Evolutionary conservation across 2,113 vertebrate species (phyloP).

Genomic region (Montifringilla adamsi): DNA sequence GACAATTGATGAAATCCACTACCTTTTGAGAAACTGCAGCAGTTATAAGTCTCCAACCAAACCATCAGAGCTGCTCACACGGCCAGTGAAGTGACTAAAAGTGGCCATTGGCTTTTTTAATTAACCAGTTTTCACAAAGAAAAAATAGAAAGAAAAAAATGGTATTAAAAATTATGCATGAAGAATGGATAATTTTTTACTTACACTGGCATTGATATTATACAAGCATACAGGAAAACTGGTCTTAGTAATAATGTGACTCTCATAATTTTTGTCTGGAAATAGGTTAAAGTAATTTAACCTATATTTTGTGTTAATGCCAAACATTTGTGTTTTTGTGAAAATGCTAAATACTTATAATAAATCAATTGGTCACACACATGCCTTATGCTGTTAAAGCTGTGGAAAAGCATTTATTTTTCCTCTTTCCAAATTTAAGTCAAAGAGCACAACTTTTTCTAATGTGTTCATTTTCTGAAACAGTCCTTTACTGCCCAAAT

Average conservation of each 20-base stretch:
- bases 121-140: not conserved
- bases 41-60: not conserved
- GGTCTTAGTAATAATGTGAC: not conserved
- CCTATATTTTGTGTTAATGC: too few species aligned
- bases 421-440: not conserved
- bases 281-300: not conserved
- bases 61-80: not conserved
- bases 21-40: not conserved
- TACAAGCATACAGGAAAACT: not conserved
- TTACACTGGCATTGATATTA: not conserved
- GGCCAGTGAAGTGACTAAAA: not conserved
- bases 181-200: not conserved
- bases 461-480: not conserved
- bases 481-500: not conserved
- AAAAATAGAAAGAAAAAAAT: not conserved
- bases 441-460: not conserved
- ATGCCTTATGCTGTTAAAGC: not conserved
- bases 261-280: not conserved
- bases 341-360: not conserved
- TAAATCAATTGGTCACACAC: not conserved
- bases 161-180: not conserved
- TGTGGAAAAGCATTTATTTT: not conserved
- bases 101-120: not conserved
- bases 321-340: not conserved
- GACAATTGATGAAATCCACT: not conserved